These are phyloP conservation scores for Yponomeuta cagnagella DNA, from an alignment of 2,888 invertebrate species.

Conservation along the genomic window DNA sequence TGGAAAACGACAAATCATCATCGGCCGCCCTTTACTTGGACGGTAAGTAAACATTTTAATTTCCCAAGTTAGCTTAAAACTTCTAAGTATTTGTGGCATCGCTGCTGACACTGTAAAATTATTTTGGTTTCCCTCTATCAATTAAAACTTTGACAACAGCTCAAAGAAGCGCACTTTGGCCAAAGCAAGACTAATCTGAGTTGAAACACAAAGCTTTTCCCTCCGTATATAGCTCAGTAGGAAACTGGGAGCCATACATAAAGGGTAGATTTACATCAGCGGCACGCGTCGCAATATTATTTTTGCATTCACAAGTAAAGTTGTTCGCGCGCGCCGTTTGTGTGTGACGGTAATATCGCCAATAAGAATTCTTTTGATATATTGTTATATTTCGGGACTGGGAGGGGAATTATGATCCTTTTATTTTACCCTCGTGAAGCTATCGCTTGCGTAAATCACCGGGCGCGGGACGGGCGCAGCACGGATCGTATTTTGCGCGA, in stretches of 20 bases:
- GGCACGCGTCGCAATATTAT: constrained; percentile 15
- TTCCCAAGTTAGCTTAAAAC: neutral
- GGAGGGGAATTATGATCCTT: constrained; percentile 38
- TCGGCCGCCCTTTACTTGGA: constrained; percentile 84
- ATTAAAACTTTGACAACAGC: constrained; percentile 8
- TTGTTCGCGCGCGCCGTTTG: constrained; percentile 22
- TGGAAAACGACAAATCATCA: constrained; percentile 83
- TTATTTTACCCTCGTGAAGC: constrained; percentile 49
- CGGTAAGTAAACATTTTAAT: constrained; percentile 76
- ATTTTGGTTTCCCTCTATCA: neutral
- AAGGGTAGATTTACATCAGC: constrained; percentile 4
- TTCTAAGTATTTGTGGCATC: constrained; percentile 3
- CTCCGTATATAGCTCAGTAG: neutral
- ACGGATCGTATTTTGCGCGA: constrained; percentile 44
- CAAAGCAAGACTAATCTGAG: neutral
- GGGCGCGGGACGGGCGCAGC: constrained; percentile 31
- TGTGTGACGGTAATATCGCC: constrained; percentile 22
- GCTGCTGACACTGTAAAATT: neutral
- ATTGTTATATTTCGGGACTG: constrained; percentile 25
- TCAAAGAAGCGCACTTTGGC: neutral
- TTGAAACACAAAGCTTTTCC: neutral
- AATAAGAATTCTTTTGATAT: constrained; percentile 23
- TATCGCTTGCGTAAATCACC: constrained; percentile 51
- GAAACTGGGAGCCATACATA: constrained; percentile 1
- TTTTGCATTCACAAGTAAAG: constrained; percentile 17